These are phyloP conservation scores for Chaitophorus viminalis DNA, from an alignment of 2,888 invertebrate genomes.

Conservation along the genomic window DNA sequence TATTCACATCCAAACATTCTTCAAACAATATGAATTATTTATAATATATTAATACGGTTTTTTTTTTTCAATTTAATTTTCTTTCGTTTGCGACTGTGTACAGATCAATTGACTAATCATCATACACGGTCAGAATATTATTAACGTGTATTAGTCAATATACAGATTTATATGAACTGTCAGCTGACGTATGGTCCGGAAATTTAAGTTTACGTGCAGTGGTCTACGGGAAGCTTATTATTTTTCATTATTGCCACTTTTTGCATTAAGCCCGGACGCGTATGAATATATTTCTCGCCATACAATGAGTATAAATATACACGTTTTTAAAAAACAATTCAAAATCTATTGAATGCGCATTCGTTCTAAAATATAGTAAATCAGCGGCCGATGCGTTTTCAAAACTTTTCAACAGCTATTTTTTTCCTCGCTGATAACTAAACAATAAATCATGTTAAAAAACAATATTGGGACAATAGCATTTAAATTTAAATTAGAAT, in stretches of 20 bases:
- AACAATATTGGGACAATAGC: no score
- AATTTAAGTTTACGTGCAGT: background rate
- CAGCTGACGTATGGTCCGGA: background rate
- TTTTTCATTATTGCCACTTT: background rate
- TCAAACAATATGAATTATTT: no score
- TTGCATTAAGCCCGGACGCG: background rate
- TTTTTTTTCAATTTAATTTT: background rate
- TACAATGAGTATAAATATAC: background rate
- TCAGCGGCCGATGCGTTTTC: background rate
- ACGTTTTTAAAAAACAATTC: background rate
- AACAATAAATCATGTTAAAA: no score
- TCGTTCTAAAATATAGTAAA: background rate
- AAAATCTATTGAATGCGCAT: background rate
- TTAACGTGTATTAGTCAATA: background rate
- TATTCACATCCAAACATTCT: no score
- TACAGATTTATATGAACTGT: no score
- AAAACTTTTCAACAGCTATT: no score
- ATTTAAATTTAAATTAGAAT: no score
- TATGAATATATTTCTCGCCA: background rate
- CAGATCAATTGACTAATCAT: background rate
- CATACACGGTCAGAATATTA: background rate
- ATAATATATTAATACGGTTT: background rate
- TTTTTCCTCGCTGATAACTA: no score
- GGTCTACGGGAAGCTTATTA: background rate
- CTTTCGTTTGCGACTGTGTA: background rate